Evolutionary conservation across 2,888 invertebrate genomes (phyloP), one percentile per base, ranked within the genome.

Genomic region (Margaritifera margaritifera): DNA sequence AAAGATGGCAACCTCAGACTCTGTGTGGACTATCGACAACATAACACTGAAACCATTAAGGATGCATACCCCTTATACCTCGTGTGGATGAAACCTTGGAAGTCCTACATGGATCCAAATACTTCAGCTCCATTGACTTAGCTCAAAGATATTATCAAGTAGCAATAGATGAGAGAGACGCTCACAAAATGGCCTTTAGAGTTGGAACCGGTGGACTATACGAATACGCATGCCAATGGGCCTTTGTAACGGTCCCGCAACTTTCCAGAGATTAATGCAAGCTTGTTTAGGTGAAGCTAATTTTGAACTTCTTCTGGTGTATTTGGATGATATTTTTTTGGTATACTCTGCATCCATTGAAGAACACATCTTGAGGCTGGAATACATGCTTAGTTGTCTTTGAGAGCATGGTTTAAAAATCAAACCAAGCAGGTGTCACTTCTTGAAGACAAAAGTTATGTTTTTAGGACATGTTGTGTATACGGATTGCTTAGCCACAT

Each of bases 301-400:
- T 27, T 74, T 79, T 61, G 67, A 79, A 27, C 62, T 66, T 2
- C 22, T 68, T 6, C 60, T 79, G 8, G 68, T 78, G 2, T 82
- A 78, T 60, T 42, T 79, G 42, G 81, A 79, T 61, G 79, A 82
- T 53, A n/a, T n/a, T 69, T 82, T 55, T 60, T 80, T n/a, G 22
- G 73, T 79, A 56, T 79, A 67, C 66, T 62, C 63, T 18, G 24
- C 24, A 15, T 61, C 71, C 11, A 60, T 64, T 18, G 70, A 75
- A 51, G 71, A 73, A 27, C 62, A 66, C 24, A 19, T 74, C 5
- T 64, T 61, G 15, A n/a, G 77, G n/a, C 58, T 80, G n/a, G 66
- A 73, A 15, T 62, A 54, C 22, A 74, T 79, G 2, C 64, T 80
- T 27, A 42, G 8, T 15, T 42, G 69, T 6, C 62, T 80, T 5